Percentiles rank a stretch among this genome's conserved stretches.
phyloP scores from a whole-genome alignment of 2,797 vertebrate genomes.

The Syngnathus acus region DNA sequence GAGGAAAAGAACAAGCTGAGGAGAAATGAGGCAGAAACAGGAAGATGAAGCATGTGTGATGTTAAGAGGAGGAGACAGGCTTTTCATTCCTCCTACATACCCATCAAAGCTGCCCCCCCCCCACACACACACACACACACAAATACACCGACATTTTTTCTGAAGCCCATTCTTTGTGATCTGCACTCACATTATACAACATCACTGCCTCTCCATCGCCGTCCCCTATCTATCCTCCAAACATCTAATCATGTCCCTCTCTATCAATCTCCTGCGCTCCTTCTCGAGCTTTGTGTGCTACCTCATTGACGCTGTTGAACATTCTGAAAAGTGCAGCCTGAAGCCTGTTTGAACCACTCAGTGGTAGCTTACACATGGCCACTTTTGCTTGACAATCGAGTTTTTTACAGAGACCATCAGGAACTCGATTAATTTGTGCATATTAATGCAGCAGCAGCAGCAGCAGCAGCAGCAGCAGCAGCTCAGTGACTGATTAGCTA shows the following conservation, averaged over 20 bases:
- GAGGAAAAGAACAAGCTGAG: constrained; percentile 12
- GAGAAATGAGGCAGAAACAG: constrained; percentile 18
- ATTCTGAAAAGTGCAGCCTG: constrained; percentile 7
- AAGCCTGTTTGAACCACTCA: constrained; percentile 15
- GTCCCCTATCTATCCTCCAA: constrained; percentile 9
- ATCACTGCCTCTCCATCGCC: constrained; percentile 10
- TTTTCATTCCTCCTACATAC: constrained; percentile 28
- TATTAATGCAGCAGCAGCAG: neutral
- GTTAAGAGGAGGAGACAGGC: constrained; percentile 33
- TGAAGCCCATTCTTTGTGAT: constrained; percentile 20
- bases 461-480: neutral
- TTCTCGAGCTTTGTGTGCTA: neutral
- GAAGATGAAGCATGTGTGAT: constrained; percentile 18
- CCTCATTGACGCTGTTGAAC: constrained; percentile 7
- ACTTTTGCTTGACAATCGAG: neutral
- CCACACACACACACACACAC: constrained; percentile 8
- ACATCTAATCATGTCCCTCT: constrained; percentile 26
- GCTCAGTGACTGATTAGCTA: neutral
- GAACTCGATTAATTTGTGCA: neutral
- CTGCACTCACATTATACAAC: constrained; percentile 21
- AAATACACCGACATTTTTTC: neutral
- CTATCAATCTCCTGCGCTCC: constrained; percentile 13
- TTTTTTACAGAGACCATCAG: neutral
- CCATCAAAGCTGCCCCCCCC: constrained; percentile 8
- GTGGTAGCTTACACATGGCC: constrained; percentile 3